Evolutionary conservation across 2,888 invertebrate species (phyloP), one percentile per base, ranked within the genome.

Genomic region (Geophilus truncorum): DNA sequence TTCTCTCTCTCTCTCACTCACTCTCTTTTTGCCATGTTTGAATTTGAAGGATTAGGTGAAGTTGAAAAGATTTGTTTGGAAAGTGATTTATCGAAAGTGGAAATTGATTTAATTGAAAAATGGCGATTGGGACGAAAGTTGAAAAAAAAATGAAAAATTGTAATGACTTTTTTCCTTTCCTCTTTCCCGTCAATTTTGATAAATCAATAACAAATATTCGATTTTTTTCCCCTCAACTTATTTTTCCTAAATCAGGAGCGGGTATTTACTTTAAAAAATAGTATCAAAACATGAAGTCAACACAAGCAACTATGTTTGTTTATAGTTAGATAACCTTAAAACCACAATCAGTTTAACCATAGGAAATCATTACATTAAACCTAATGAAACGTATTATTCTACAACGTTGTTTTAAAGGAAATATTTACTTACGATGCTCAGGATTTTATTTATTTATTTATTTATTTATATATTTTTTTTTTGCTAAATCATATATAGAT

Each of bases 31-130:
- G 23, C 25, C 28, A 1, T 28, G 28, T 28, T 70, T 51, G 51
- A 51, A 28, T 70, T 70, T 70, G 70, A 70, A 70, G 70, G 70
- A 70, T 23, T 70, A 70, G 70, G 70, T 57, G 57, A 57, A 57
- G 57, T 57, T 5, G 57, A 57, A 57, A 57, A 57, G 23, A 57
- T 57, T 57, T 57, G 57, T 70, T 70, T 28, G 18, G 18, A 51
- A 51, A 51, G 51, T 25, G 70, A 70, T 70, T 70, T 70, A 70
- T 70, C 28, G 70, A 23, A 70, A 70, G 7, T 25, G 23, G 70
- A 28, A 28, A 70, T 70, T 70, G 51, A 51, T 51, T 51, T 18
- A 51, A 51, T 51, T 51, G 51, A 51, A 51, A 51, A 51, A 51
- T 51, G n/a, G 51, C 51, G 1, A 18, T 51, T 51, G 51, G 5